Evolutionary conservation across 2,113 vertebrate species (phyloP), one percentile per base, ranked within the genome.

Genomic region (Megaceryle maxima): DNA sequence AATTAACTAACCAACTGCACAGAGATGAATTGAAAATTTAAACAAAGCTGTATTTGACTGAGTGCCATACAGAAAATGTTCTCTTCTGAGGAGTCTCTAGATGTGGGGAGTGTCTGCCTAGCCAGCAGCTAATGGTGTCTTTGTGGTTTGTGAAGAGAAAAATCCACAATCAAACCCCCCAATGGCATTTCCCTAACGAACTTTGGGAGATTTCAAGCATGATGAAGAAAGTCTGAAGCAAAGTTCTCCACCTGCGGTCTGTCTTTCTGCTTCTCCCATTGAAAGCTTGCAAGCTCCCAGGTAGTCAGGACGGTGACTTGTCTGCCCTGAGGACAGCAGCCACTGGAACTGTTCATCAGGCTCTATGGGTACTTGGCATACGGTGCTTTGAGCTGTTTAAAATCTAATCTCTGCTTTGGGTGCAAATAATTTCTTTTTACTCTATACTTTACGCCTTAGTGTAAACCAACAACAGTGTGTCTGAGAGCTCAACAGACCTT

Each of bases 161-260:
- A 5, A 11, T 0, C 0, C 33, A 20, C 33, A 68, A 21, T 20
- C 28, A 44, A 57, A 11, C 11, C 29, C 14, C 9, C 10, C 67
- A n/a, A 37, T 37, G 16, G 75, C 8, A 46, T 62, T 76, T 72
- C 33, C 62, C 3, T 76, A 39, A 64, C 25, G 53, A 76, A 28
- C 39, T 68, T 60, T 13, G 25, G 1, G 4, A 31, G 9, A n/a
- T 55, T 90, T 90, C 75, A 41, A 48, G 53, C 56, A 67, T 6
- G 25, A 48, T 56, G 69, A 86, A 55, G 44, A 70, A 59, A 57
- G 31, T 43, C 26, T 51, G n/a, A 80, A 76, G 37, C 26, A 48
- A 31, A n/a, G 33, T 37, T 77, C 57, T 16, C 4, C 1, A 3
- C 11, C 31, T 84, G 43, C n/a, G 56, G 5, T 13, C 25, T 73